A percentile compares a stretch with the other conserved stretches of the same genome.
Evolutionary conservation across 92 coral and sea anemone genomes (phyloP).

Genomic region (Epizoanthus ramosus): DNA sequence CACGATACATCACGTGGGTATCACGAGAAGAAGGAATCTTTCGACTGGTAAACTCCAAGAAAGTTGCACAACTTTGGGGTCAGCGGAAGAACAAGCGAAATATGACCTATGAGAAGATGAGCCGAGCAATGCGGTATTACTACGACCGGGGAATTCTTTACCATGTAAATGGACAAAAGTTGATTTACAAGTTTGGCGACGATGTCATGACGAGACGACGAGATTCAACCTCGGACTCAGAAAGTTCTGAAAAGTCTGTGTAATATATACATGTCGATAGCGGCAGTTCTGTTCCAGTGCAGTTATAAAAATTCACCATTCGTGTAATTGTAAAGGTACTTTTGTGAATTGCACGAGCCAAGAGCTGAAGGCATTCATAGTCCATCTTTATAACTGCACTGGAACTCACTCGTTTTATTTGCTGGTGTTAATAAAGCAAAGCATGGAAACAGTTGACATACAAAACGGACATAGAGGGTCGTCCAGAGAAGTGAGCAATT

Average conservation of each 20-base stretch:
- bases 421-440: too few species aligned
- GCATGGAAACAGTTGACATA: too few species aligned
- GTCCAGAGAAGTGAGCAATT: too few species aligned
- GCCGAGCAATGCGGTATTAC: conserved; percentile 85
- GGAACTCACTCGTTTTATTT: too few species aligned
- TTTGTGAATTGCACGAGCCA: too few species aligned
- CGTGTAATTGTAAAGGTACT: too few species aligned
- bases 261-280: not conserved
- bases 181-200: conserved; percentile 83
- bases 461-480: too few species aligned
- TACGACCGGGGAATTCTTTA: conserved; percentile 79
- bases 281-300: too few species aligned
- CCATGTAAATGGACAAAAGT: conserved; percentile 81
- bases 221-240: conserved; percentile 28
- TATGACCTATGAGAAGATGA: conserved; percentile 92
- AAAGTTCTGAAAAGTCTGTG: conserved; percentile 42
- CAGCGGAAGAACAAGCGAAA: conserved; percentile 83
- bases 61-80: conserved; percentile 89
- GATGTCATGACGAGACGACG: conserved; percentile 62
- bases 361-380: too few species aligned
- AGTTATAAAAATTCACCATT: too few species aligned
- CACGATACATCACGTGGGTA: conserved; percentile 78
- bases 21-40: conserved; percentile 80
- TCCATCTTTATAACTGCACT: too few species aligned
- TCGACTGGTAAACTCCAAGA: conserved; percentile 76